phyloP scores from a whole-genome alignment of 2,797 vertebrate genomes.

The Girardinus metallicus region DNA sequence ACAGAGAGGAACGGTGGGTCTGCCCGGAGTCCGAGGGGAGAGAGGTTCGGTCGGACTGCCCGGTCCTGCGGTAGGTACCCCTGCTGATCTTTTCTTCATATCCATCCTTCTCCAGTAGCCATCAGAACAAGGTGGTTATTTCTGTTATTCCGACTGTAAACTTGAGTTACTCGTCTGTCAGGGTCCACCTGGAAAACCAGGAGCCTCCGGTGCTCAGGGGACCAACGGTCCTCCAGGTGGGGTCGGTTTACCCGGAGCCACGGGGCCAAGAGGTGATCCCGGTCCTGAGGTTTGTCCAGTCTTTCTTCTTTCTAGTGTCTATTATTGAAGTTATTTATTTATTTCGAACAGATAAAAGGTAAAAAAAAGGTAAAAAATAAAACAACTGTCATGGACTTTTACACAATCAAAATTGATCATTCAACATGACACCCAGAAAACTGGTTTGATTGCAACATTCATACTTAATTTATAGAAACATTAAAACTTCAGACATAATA shows the following conservation, averaged over 20 bases:
- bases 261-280: slow-evolving; percentile 89
- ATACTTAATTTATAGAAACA: not conserved
- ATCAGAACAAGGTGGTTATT: not conserved
- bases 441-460: not conserved
- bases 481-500: not conserved
- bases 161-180: slow-evolving; percentile 53
- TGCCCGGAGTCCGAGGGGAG: slow-evolving; percentile 91
- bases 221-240: slow-evolving; percentile 88
- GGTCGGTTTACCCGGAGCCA: slow-evolving; percentile 88
- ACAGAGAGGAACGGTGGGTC: slow-evolving; percentile 90
- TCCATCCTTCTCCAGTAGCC: not conserved
- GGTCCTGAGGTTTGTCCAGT: slow-evolving; percentile 87
- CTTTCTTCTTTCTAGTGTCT: not conserved
- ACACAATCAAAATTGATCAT: too few relatives aligned
- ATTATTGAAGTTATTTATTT: not conserved
- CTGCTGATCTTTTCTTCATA: not conserved
- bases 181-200: slow-evolving; percentile 94
- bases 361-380: too few relatives aligned
- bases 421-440: too few relatives aligned
- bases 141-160: not conserved
- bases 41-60: slow-evolving; percentile 91
- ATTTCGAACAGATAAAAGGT: too few relatives aligned
- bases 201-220: slow-evolving; percentile 85
- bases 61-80: slow-evolving; percentile 88
- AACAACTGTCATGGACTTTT: too few relatives aligned